Evolutionary conservation across 1,140 invertebrate species (phyloP).

Genomic region (Rhyacophila brunnea): DNA sequence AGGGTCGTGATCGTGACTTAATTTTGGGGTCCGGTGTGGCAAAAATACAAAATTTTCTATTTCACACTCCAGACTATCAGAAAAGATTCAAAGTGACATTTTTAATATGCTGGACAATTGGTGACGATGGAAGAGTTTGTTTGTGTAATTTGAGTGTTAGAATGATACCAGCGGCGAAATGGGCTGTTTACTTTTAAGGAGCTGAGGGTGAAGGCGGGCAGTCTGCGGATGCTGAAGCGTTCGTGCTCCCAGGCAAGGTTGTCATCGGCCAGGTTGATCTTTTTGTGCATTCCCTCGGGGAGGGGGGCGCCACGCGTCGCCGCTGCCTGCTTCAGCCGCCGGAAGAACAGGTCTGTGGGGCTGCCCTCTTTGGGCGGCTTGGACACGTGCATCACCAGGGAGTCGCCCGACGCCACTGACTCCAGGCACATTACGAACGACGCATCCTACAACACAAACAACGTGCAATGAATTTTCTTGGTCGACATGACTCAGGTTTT

Average conservation of each 20-base stretch:
- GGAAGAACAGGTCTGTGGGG: constrained; percentile 68
- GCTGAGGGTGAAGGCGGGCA: constrained; percentile 92
- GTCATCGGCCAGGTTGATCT: constrained; percentile 96
- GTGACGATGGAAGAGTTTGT: no score
- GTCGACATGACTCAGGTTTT: no score
- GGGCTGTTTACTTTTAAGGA: constrained; percentile 56
- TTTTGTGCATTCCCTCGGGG: constrained; percentile 88
- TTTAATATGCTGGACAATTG: no score
- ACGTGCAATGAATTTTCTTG: neutral
- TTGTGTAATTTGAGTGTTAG: no score
- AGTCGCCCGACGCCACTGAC: constrained; percentile 67
- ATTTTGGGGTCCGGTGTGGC: no score
- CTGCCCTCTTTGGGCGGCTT: constrained; percentile 91
- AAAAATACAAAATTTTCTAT: no score
- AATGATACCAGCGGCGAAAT: no score
- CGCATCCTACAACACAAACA: constrained; percentile 66
- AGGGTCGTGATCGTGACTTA: no score
- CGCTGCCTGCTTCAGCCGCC: constrained; percentile 63
- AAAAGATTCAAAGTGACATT: no score
- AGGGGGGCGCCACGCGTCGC: constrained; percentile 53
- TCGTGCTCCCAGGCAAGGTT: constrained; percentile 96
- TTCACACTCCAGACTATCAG: no score
- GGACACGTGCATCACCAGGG: constrained; percentile 89
- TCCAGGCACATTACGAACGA: constrained; percentile 92
- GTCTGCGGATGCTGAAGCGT: constrained; percentile 86